Base-by-base conservation (phyloP, 2,113 vertebrate species). In the Leptocoma aspasia region DNA sequence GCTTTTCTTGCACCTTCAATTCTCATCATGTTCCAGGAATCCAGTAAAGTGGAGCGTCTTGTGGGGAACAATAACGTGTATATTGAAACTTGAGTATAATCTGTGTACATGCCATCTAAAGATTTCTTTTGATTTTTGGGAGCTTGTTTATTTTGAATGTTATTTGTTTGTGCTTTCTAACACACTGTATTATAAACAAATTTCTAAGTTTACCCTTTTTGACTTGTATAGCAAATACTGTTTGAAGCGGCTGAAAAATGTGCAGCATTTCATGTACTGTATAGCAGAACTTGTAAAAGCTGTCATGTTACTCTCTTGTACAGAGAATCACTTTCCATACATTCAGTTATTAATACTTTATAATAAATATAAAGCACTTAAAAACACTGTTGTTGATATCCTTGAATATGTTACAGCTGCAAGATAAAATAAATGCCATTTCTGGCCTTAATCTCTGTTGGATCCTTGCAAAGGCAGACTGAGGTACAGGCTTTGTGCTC, bases 101-200 rank as follows among this genome's bases (percentile, higher is more conserved):
- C 92, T 90, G 70, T 97, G 92, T 95, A 95, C 79, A 90, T 84
- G 91, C 80, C 84, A 86, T 90, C 88, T 87, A 81, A 94, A 97
- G 77, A 94, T 56, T 86, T 88, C 89, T 85, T 94, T 84, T 84
- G 92, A 71, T 89, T 95, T 93, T 91, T 54, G 77, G 82, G 77
- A 96, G 77, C 69, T 91, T 85, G 78, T 93, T 96, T 95, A 92
- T 96, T 97, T 96, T 95, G 76, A 95, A 88, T 87, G 88, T 95
- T 94, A 91, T 35, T 96, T 96, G 89, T 92, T 96, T 95, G 95
- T 97, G 95, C 93, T 97, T 97, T 97, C 92, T 97, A 97, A 95
- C 92, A 96, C 42, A 90, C 92, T 96, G 91, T 97, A 95, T 91
- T 96, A 94, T 94, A 95, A 96, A 97, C 86, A 92, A 91, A 96